Conservation (phyloP, 2,113 vertebrate genomes). For the Antechinus flavipes region DNA sequence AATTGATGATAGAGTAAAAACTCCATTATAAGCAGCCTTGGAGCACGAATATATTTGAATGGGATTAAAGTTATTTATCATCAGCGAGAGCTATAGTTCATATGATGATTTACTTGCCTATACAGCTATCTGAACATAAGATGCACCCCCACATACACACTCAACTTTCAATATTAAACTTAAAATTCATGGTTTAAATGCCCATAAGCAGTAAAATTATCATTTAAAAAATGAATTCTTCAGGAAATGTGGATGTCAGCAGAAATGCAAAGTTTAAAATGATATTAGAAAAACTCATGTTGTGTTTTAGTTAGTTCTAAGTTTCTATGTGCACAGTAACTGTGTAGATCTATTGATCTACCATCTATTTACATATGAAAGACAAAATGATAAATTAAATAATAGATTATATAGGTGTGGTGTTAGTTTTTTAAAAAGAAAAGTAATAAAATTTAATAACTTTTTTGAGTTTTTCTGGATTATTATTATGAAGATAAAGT, state of each 20-base stretch:
- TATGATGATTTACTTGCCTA: constrained; percentile 59
- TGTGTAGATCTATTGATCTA: neutral
- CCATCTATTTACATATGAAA: too few relatives aligned
- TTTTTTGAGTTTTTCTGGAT: neutral
- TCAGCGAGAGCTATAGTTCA: constrained; percentile 46
- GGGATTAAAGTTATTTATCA: constrained; percentile 76
- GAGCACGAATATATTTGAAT: constrained; percentile 68
- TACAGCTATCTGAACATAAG: constrained; percentile 64
- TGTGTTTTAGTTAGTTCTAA: constrained; percentile 31
- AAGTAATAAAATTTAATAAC: neutral
- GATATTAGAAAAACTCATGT: constrained; percentile 55
- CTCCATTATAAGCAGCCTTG: constrained; percentile 66
- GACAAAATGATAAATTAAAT: neutral
- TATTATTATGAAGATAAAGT: neutral
- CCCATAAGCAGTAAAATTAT: constrained; percentile 57
- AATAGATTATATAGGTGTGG: too few relatives aligned
- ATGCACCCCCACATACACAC: constrained; percentile 3
- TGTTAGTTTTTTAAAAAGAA: too few relatives aligned
- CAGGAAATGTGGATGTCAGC: constrained; percentile 64
- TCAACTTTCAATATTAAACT: constrained; percentile 63
- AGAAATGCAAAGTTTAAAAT: constrained; percentile 70
- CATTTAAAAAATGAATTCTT: constrained; percentile 58
- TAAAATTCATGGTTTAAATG: constrained; percentile 67
- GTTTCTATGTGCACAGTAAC: neutral
- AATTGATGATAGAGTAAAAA: constrained; percentile 60